A percentile compares a stretch with the other conserved stretches of the same genome.
Evolutionary conservation across 37 sponge, comb jelly and placozoan genomes (phyloP).

Genomic region (Beroe ovata): DNA sequence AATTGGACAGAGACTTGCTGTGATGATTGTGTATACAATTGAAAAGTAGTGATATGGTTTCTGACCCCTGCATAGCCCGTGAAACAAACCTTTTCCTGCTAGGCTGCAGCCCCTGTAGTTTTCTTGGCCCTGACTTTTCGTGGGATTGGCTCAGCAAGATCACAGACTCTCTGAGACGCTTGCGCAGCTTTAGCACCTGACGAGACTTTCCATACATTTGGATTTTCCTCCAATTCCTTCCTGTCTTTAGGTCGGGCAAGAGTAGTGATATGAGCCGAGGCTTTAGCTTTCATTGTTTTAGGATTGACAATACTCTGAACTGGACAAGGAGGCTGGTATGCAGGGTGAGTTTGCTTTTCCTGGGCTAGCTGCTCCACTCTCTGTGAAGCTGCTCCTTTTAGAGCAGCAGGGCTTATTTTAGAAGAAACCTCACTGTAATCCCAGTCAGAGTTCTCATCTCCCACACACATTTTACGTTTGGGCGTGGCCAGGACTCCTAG

Average conservation of each 20-base stretch:
- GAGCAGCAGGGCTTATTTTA: constrained; percentile 34
- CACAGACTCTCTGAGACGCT: constrained; percentile 39
- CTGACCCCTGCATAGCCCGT: not conserved
- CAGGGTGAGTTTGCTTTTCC: constrained; percentile 24
- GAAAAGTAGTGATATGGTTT: too few relatives aligned
- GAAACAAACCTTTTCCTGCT: not conserved
- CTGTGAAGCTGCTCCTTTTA: constrained; percentile 28
- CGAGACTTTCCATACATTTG: constrained; percentile 43
- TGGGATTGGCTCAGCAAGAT: constrained; percentile 45
- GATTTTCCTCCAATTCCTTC: constrained; percentile 63
- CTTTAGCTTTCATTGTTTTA: constrained; percentile 65
- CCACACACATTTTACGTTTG: not conserved
- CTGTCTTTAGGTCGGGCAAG: constrained; percentile 66
- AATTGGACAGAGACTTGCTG: too few relatives aligned
- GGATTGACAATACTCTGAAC: constrained; percentile 63
- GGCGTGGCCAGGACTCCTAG: not conserved
- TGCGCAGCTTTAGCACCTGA: constrained; percentile 59
- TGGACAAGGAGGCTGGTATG: constrained; percentile 55
- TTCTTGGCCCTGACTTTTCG: constrained; percentile 43
- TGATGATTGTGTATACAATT: too few relatives aligned
- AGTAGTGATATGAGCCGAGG: constrained; percentile 13
- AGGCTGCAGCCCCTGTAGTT: not conserved
- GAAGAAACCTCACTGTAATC: constrained; percentile 4
- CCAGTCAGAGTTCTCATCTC: not conserved
- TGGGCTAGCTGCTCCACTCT: constrained; percentile 35